Percentiles rank a stretch among this genome's conserved stretches.
Evolutionary conservation across 2,888 invertebrate genomes (phyloP).

Genomic region (Drosophila kanekoi): DNA sequence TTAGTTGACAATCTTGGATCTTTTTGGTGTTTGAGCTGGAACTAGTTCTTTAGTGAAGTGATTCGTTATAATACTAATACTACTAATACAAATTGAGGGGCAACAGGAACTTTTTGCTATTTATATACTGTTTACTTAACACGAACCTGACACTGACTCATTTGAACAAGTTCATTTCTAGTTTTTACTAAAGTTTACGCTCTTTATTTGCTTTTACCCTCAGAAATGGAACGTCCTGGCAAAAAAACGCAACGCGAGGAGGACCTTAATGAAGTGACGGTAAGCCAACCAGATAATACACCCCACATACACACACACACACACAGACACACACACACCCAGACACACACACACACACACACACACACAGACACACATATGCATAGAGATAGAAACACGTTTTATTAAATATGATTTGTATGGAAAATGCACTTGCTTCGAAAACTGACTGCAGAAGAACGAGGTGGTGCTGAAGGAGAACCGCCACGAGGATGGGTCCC

Average conservation of each 20-base stretch:
- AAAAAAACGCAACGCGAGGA: slow-evolving; percentile 86
- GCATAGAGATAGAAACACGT: neutral
- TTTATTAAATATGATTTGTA: slow-evolving; percentile 1
- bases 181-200: neutral
- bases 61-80: too few species aligned
- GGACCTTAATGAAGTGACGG: slow-evolving; percentile 85
- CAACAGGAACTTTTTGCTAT: too few species aligned
- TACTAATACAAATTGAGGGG: too few species aligned
- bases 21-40: neutral
- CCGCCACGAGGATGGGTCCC: slow-evolving; percentile 83
- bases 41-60: neutral
- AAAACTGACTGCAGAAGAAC: slow-evolving; percentile 72
- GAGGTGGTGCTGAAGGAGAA: slow-evolving; percentile 83
- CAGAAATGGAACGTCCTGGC: slow-evolving; percentile 85
- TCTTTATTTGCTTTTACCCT: slow-evolving; percentile 1
- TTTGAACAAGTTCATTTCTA: neutral
- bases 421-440: neutral
- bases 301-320: neutral
- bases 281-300: slow-evolving; percentile 64
- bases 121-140: too few species aligned
- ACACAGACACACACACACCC: neutral
- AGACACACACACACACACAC: neutral
- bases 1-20: too few species aligned
- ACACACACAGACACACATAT: neutral
- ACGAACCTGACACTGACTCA: too few species aligned